Conservation (phyloP, 2,888 invertebrate genomes). For the Cataglyphis albicans region DNA sequence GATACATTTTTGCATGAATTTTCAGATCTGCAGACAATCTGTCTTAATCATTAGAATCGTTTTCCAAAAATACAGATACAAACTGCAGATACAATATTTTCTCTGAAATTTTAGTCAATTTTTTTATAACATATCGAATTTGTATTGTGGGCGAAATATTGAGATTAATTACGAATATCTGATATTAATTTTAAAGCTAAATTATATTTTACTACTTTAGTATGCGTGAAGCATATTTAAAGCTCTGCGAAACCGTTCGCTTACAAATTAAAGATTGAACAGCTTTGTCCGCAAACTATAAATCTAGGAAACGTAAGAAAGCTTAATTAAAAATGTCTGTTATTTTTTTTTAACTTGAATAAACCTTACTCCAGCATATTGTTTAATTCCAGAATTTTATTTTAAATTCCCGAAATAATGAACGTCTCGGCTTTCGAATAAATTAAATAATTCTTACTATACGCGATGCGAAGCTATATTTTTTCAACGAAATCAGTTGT, state of each 20-base stretch:
- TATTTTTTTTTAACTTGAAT: not conserved
- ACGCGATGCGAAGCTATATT: not conserved
- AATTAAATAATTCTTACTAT: not conserved
- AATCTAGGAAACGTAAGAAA: not conserved
- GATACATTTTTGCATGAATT: no score
- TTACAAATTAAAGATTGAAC: not conserved
- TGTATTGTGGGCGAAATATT: not conserved
- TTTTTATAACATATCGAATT: not conserved
- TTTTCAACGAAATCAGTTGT: not conserved
- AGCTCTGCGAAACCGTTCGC: not conserved
- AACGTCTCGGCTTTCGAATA: not conserved
- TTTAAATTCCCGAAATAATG: not conserved
- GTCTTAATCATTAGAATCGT: no score
- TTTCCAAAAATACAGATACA: no score
- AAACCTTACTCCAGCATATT: not conserved
- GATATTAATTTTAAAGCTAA: not conserved
- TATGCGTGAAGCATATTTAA: not conserved
- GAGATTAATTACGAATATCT: not conserved
- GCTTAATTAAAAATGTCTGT: not conserved
- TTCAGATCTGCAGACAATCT: no score
- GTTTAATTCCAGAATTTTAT: not conserved
- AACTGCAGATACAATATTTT: no score
- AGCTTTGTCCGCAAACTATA: not conserved
- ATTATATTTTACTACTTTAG: not conserved
- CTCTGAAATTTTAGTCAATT: no score